Percentiles rank a stretch among this genome's conserved stretches.
Conservation (phyloP, 2,888 invertebrate species). For the Philonicus albiceps region DNA sequence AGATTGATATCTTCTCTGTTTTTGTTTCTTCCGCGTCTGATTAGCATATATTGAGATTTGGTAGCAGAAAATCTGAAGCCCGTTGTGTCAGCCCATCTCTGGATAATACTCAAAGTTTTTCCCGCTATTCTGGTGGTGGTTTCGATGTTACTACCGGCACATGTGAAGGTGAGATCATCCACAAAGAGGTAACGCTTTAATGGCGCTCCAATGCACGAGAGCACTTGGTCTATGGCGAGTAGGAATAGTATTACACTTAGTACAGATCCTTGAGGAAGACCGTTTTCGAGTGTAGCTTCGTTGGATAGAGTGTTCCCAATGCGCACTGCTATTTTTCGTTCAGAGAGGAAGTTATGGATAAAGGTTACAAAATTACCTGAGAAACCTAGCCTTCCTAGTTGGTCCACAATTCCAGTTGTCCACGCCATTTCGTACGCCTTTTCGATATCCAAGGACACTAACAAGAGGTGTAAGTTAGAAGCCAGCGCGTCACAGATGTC, state of each 20-base stretch:
- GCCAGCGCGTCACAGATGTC: neutral
- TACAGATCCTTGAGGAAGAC: neutral
- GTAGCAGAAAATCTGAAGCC: no score
- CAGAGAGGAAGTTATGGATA: neutral
- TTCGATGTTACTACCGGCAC: no score
- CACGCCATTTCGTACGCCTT: neutral
- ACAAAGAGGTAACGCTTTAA: no score
- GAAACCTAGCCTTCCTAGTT: neutral
- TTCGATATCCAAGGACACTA: neutral
- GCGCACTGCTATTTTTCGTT: neutral
- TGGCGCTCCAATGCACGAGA: no score
- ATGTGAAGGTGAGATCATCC: no score
- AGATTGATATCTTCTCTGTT: neutral
- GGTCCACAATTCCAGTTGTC: neutral
- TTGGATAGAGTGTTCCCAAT: neutral
- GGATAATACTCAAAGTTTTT: no score
- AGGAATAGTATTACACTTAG: neutral
- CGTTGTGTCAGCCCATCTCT: no score
- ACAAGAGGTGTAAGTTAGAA: neutral
- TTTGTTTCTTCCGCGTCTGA: no score
- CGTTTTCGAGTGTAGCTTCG: neutral
- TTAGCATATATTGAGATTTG: no score
- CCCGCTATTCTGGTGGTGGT: no score
- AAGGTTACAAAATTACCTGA: neutral
- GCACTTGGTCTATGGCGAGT: no score